Percentiles rank a stretch among this genome's conserved stretches.
Conservation (phyloP, 2,113 vertebrate species). For the Phycodurus eques region DNA sequence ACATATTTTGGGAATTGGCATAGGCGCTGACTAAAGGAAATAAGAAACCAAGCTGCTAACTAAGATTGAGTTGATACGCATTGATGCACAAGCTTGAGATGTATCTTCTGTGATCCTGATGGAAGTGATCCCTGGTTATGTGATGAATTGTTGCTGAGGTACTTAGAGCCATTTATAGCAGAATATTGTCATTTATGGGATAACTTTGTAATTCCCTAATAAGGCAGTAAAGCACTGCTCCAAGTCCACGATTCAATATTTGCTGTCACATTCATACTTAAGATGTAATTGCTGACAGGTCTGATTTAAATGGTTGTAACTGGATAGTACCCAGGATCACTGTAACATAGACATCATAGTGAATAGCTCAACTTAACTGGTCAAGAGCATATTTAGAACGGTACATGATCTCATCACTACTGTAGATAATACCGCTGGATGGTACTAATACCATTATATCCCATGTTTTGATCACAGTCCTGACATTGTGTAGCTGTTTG, state of each 20-base stretch:
- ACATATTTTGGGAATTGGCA: conserved; percentile 36
- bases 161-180: not conserved
- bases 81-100: conserved; percentile 8
- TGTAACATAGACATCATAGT: not conserved
- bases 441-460: no score
- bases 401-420: no score
- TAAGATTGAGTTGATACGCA: conserved; percentile 19
- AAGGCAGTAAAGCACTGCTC: not conserved
- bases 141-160: not conserved
- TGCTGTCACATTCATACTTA: conserved; percentile 1
- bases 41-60: conserved; percentile 22
- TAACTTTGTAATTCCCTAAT: conserved; percentile 5
- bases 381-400: no score
- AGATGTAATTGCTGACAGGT: not conserved
- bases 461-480: no score
- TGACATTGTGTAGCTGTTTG: no score
- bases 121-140: conserved; percentile 1
- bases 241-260: conserved; percentile 7
- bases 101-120: conserved; percentile 11
- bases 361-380: conserved; percentile 1
- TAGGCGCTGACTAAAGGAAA: conserved; percentile 47
- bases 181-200: not conserved
- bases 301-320: conserved; percentile 8
- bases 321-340: not conserved
- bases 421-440: no score